Evolutionary conservation across 2,113 vertebrate genomes (phyloP), one percentile per base, ranked within the genome.

Genomic region (Cyprinodon variegatus): DNA sequence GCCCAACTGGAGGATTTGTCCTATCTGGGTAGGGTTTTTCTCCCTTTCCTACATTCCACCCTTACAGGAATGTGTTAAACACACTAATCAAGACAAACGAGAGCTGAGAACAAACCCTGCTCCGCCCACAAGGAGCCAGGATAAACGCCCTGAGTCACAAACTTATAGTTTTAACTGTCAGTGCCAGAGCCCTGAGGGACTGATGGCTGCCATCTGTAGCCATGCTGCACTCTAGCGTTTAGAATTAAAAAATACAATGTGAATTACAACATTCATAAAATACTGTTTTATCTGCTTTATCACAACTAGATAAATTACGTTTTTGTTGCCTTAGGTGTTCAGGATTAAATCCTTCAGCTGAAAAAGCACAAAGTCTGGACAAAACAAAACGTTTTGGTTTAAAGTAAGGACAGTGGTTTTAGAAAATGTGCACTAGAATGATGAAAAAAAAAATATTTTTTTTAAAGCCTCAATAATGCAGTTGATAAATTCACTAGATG

Each of bases 1-100:
- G 94, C 84, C 79, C 6, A 13, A 36, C 86, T 60, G 60, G 85
- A 78, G 40, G 70, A 66, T 13, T 82, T 13, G 65, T 82, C 84
- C 79, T 69, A 84, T 64, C 8, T 43, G 2, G 64, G 43, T 41
- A 3, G 69, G 57, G 17, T 15, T 46, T 72, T 81, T 61, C 66
- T 66, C 38, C 36, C 63, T 65, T 85, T 64, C 53, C 29, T 6
- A 48, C 88, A 74, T 79, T 86, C 82, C 76, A 7, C 20, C 38
- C 0, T 15, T 1, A 17, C 43, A 86, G 79, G 81, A 90, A 86
- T 82, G 80, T 73, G 65, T 74, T 41, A 1, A 68, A 77, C 81
- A 68, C 20, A 74, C 45, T n/a, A 7, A 65, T 74, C 0, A 64
- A 68, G 38, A 66, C 8, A 8, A 14, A 5, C 6, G 20, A 0